Percentiles rank a stretch among this genome's conserved stretches.
Conservation (phyloP, 1,140 invertebrate genomes). For the Pseudomyrmex sp. region DNA sequence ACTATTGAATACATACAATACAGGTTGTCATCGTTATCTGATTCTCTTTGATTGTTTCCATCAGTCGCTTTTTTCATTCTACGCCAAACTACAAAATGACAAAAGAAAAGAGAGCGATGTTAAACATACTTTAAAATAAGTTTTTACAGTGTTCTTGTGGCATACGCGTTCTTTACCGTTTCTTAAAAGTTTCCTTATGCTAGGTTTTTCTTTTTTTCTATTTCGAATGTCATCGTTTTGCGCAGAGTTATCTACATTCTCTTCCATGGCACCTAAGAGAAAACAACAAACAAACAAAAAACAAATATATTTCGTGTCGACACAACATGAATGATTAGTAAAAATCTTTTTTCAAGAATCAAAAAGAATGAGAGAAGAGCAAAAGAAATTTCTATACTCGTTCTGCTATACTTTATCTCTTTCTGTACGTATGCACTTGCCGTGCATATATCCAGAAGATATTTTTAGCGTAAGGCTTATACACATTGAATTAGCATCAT, state of each 20-base stretch:
- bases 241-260: conserved; percentile 1
- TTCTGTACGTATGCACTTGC: neutral
- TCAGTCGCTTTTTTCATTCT: conserved; percentile 7
- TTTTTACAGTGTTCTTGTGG: neutral
- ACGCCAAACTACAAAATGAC: conserved; percentile 28
- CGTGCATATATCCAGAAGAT: conserved; percentile 27
- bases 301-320: neutral
- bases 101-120: neutral
- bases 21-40: conserved; percentile 9
- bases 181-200: conserved; percentile 9
- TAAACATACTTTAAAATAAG: neutral
- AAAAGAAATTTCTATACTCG: too few species aligned
- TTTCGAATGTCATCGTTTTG: conserved; percentile 3
- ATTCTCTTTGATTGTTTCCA: conserved; percentile 1
- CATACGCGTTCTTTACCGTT: conserved; percentile 22
- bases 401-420: conserved; percentile 11
- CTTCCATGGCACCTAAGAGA: conserved; percentile 12
- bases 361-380: neutral
- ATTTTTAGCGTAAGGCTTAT: conserved; percentile 49
- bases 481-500: conserved; percentile 22
- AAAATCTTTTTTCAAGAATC: neutral
- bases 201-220: neutral
- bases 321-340: neutral
- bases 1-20: conserved; percentile 17
- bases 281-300: conserved; percentile 9